Base-by-base conservation (phyloP, 2,888 invertebrate species). In the Spisula subtruncata region DNA sequence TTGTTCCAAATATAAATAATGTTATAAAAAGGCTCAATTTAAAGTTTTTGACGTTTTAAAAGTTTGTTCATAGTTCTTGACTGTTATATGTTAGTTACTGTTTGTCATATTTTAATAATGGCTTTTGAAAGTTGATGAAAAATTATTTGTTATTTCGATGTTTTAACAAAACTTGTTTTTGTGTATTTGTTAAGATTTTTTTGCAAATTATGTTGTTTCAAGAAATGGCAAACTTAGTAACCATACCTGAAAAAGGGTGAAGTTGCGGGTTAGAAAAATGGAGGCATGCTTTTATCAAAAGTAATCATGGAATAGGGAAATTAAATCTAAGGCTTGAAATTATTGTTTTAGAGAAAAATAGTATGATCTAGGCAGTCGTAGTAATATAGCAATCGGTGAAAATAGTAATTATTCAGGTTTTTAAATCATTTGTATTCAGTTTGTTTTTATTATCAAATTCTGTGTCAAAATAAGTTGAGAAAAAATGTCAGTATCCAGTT, bases 11-110 rank as follows among this genome's bases (percentile, higher is more conserved):
- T 41, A 41, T 41, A 41, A n/a, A n/a, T n/a, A n/a, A n/a, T 75
- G 75, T 75, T 75, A 75, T 41, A 75, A 75, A 32, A 32, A 75
- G 25, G 75, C 75, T 75, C 75, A 75, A 75, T 75, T 75, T 75
- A 16, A 14, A 75, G 25, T 32, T 75, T 75, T 32, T 75, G 41
- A 29, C 35, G 29, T 75, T 35, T 75, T 35, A 10, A 35, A 6
- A 75, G 35, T 75, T 75, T 35, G 2, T 29, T 75, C 35, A 75
- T 75, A 75, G 35, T 75, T 35, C 35, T 75, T 16, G 16, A 18
- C 35, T 18, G 75, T 75, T 75, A 75, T 35, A 32, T 75, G 41
- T 41, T n/a, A n/a, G n/a, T n/a, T n/a, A 32, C 32, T 35, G 75
- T 75, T 75, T 75, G 29, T 75, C 75, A 75, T 75, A 75, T 75